Evolutionary conservation across 2,797 vertebrate genomes (phyloP).

Genomic region (Melanotaenia nigrans): DNA sequence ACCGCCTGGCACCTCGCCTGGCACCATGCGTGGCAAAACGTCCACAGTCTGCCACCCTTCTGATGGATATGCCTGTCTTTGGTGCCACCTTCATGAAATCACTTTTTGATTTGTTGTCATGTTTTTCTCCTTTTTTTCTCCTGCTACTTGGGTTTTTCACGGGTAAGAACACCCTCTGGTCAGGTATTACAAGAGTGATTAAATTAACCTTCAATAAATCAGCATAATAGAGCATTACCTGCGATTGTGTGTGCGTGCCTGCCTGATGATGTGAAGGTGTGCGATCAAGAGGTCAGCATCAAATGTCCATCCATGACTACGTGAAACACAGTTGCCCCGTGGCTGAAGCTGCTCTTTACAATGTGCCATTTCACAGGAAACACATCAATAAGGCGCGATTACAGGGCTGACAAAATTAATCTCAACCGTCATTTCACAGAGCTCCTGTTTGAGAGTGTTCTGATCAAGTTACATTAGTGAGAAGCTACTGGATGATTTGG

Average conservation of each 20-base stretch:
- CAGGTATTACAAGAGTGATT: constrained; percentile 78
- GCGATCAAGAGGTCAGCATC: constrained; percentile 62
- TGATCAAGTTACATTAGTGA: constrained; percentile 80
- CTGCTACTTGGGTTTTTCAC: constrained; percentile 65
- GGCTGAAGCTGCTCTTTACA: constrained; percentile 76
- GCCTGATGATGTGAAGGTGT: constrained; percentile 53
- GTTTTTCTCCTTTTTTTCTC: constrained; percentile 63
- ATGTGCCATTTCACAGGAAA: constrained; percentile 78
- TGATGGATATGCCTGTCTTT: constrained; percentile 79
- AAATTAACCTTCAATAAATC: constrained; percentile 82
- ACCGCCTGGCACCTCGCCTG: constrained; percentile 82
- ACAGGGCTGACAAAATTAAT: constrained; percentile 82
- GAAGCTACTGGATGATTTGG: constrained; percentile 75
- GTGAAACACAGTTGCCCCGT: constrained; percentile 68
- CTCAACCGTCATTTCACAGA: constrained; percentile 77
- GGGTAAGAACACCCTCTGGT: constrained; percentile 75
- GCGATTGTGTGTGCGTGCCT: constrained; percentile 53
- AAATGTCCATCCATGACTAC: constrained; percentile 63
- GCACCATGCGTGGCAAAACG: constrained; percentile 75
- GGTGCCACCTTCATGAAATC: constrained; percentile 79
- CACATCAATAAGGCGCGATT: constrained; percentile 82
- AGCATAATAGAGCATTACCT: constrained; percentile 74
- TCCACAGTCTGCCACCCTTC: constrained; percentile 74
- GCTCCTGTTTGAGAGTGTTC: constrained; percentile 73
- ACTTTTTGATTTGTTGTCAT: constrained; percentile 82